phyloP scores from a whole-genome alignment of 2,113 vertebrate genomes.

The Arizona elegans region DNA sequence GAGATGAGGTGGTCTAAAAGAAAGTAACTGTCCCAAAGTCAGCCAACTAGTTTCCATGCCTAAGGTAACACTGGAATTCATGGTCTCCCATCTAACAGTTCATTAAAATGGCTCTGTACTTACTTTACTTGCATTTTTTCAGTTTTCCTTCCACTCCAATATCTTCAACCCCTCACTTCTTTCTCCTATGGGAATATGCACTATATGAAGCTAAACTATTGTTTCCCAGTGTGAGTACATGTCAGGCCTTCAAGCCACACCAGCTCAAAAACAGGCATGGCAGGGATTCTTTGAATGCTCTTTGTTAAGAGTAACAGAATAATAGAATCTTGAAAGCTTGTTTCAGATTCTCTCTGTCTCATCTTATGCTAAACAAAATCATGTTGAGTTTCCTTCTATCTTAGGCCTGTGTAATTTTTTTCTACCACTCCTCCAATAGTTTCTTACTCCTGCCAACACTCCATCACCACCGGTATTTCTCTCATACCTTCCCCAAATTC shows the following conservation, averaged over 20 bases:
- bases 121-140: background rate
- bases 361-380: background rate
- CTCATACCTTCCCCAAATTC: background rate
- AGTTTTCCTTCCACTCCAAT: background rate
- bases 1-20: background rate
- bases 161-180: background rate
- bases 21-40: background rate
- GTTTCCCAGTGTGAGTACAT: background rate
- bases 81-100: background rate
- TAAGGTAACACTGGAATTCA: background rate
- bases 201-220: background rate
- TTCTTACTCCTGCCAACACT: background rate
- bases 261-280: background rate
- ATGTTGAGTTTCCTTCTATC: background rate
- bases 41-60: background rate
- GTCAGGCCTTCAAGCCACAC: background rate
- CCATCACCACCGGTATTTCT: background rate
- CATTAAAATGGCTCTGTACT: background rate
- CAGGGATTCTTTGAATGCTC: background rate
- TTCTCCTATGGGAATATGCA: background rate
- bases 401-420: background rate
- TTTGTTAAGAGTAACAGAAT: background rate
- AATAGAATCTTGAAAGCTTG: background rate
- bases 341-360: background rate
- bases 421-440: background rate